These are phyloP conservation scores for Orbicella faveolata DNA, from an alignment of 64 coral and sea anemone species.

Conservation along the genomic window DNA sequence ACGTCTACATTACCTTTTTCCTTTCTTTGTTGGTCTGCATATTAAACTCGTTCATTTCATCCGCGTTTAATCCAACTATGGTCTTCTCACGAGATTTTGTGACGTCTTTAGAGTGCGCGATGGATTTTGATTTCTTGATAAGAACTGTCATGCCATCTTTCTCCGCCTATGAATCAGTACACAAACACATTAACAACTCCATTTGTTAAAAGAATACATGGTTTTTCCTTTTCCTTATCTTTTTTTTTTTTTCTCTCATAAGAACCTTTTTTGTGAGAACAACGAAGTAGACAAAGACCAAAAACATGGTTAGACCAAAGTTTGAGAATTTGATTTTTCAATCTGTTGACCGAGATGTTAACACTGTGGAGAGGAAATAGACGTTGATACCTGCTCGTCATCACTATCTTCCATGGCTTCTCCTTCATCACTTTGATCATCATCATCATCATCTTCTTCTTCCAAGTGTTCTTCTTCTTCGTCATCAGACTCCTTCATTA, in stretches of 20 bases:
- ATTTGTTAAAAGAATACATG: no score
- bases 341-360: neutral
- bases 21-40: constrained; percentile 57
- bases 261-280: no score
- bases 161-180: neutral
- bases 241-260: no score
- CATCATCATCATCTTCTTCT: constrained; percentile 10
- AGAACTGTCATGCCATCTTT: constrained; percentile 59
- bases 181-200: neutral
- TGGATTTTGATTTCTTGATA: constrained; percentile 30
- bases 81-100: neutral
- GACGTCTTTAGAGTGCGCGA: neutral
- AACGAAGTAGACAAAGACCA: no score
- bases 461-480: neutral
- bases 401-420: constrained; percentile 70
- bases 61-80: neutral
- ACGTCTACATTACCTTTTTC: constrained; percentile 40
- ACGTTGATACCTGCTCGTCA: constrained; percentile 4
- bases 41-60: constrained; percentile 55
- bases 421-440: constrained; percentile 40
- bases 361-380: neutral
- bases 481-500: constrained; percentile 27
- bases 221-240: no score
- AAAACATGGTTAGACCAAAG: no score
- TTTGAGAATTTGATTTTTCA: no score